These are phyloP conservation scores for Bacillus rossius DNA, from an alignment of 1,140 invertebrate species.

Conservation along the genomic window DNA sequence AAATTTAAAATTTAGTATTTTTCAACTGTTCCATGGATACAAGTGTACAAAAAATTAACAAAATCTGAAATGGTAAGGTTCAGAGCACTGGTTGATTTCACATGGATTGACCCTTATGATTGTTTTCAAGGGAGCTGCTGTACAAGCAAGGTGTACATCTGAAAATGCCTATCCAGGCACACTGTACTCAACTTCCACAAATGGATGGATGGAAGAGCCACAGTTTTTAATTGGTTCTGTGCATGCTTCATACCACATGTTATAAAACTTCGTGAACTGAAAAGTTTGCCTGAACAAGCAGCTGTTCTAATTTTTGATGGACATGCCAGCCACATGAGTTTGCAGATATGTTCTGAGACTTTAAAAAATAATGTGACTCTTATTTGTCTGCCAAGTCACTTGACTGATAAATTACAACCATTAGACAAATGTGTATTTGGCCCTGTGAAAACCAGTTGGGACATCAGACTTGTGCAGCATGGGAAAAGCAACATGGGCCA, in stretches of 20 bases:
- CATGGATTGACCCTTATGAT: constrained; percentile 32
- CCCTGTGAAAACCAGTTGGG: constrained; percentile 5
- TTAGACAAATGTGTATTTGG: constrained; percentile 14
- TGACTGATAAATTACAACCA: constrained; percentile 28
- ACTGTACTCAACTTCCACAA: constrained; percentile 28
- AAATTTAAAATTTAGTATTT: no score
- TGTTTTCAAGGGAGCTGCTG: constrained; percentile 29
- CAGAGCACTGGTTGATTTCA: no score
- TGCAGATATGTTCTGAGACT: constrained; percentile 19
- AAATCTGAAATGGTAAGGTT: no score
- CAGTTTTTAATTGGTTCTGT: constrained; percentile 31
- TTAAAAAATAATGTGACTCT: constrained; percentile 28
- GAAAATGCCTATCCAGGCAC: constrained; percentile 29
- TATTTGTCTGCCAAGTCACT: constrained; percentile 30
- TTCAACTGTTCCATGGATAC: no score
- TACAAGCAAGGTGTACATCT: constrained; percentile 32
- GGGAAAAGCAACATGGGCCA: constrained; percentile 14
- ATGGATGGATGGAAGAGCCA: constrained; percentile 34
- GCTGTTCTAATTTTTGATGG: constrained; percentile 25
- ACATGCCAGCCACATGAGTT: constrained; percentile 28
- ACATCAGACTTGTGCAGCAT: constrained; percentile 6
- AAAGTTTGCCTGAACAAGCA: constrained; percentile 4
- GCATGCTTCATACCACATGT: background rate
- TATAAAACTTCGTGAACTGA: background rate
- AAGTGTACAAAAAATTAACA: no score